phyloP scores from a whole-genome alignment of 2,888 invertebrate genomes.

The Leptopilina syphax region DNA sequence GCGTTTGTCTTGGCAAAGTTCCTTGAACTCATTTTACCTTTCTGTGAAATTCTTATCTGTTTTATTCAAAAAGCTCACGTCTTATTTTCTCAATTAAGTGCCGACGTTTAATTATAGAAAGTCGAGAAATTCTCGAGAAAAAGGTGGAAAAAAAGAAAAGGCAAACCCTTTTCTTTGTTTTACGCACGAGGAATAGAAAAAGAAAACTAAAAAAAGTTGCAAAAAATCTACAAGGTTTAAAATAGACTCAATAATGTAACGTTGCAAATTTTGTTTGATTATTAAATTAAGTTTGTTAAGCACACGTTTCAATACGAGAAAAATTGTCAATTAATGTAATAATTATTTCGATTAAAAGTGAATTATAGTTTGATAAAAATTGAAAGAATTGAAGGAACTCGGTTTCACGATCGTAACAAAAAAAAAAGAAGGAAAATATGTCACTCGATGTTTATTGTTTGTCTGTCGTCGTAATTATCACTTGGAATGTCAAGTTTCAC shows the following conservation, averaged over 20 bases:
- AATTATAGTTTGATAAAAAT: too few relatives aligned
- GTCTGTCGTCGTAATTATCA: background rate
- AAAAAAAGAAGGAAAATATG: background rate
- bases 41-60: slow-evolving; percentile 5
- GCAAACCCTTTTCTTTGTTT: background rate
- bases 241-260: too few relatives aligned
- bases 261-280: too few relatives aligned
- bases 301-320: too few relatives aligned
- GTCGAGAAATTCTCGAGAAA: background rate
- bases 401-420: slow-evolving; percentile 21
- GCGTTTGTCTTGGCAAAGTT: slow-evolving; percentile 27
- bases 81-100: slow-evolving; percentile 4
- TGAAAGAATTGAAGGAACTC: background rate
- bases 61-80: background rate
- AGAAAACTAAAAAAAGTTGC: too few relatives aligned
- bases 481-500: slow-evolving; percentile 39
- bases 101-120: background rate
- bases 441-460: slow-evolving; percentile 3
- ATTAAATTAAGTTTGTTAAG: too few relatives aligned
- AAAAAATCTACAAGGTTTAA: too few relatives aligned
- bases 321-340: background rate
- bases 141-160: background rate
- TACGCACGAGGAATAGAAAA: too few relatives aligned
- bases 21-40: slow-evolving; percentile 12
- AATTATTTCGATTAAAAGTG: too few relatives aligned